phyloP scores from a whole-genome alignment of 2,797 vertebrate genomes.

The Artibeus lituratus region DNA sequence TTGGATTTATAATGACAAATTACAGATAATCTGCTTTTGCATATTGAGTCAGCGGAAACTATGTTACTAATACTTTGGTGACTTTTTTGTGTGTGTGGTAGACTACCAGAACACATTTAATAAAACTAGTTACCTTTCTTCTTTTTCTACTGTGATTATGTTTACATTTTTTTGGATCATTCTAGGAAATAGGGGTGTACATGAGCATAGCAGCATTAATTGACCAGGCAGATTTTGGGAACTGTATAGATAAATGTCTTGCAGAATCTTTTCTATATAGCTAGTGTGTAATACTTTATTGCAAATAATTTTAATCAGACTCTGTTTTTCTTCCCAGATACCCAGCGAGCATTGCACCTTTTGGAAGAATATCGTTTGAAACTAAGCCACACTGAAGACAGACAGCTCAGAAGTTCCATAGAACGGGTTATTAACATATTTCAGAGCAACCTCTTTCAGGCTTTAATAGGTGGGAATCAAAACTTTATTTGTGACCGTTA shows the following conservation, averaged over 20 bases:
- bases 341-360: conserved; percentile 93
- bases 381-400: conserved; percentile 92
- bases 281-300: background rate
- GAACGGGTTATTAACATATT: conserved; percentile 98
- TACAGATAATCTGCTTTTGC: conserved; percentile 29
- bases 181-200: background rate
- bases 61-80: background rate
- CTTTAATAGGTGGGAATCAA: conserved; percentile 90
- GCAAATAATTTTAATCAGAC: conserved; percentile 36
- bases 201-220: background rate
- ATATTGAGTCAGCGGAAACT: background rate
- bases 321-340: conserved; percentile 84
- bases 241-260: conserved; percentile 4
- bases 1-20: conserved; percentile 2
- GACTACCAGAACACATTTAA: background rate
- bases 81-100: background rate
- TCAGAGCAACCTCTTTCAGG: conserved; percentile 98
- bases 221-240: background rate
- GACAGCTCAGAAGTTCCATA: conserved; percentile 93
- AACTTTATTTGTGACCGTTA: conserved; percentile 34
- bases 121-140: background rate
- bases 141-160: background rate
- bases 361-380: conserved; percentile 95
- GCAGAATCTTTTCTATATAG: conserved; percentile 27
- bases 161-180: background rate